Evolutionary conservation across 2,888 invertebrate species (phyloP), one percentile per base, ranked within the genome.

Genomic region (Lampropteryx suffumata): DNA sequence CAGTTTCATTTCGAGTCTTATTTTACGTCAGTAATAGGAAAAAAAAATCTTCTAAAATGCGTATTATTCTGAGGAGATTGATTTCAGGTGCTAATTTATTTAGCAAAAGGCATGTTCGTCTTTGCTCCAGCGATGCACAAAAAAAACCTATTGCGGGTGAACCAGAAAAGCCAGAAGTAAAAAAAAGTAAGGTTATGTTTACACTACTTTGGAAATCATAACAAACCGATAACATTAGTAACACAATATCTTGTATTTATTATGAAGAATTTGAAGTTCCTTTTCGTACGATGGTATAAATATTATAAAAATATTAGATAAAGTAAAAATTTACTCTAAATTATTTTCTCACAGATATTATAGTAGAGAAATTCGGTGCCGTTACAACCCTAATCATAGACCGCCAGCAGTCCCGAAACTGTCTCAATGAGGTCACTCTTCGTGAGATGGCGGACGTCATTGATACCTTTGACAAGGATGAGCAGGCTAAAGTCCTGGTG

Each of bases 381-480:
- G 88, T 97, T 9, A 94, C 94, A 21, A 91, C 95, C 39, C 94
- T 99, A 46, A 97, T 95, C n/a, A 95, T 99, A 50, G 98, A 98
- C 77, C 92, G 97, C 8, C 96, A 96, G 7, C 90, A 92, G 26
- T 94, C 94, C 63, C 92, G 97, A 33, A 99, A 99, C 82, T 95
- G 96, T 64, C 92, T 99, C 0, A 94, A 97, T 71, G 90, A 90
- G 24, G 84, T 82, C 1, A 95, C 96, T 2, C 93, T 96, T 0
- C 73, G 85, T 21, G 89, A 94, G 64, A 91, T 99, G 11, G 91
- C 92, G 2, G 89, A 92, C 24, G 97, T 96, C 0, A 92, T 99
- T 41, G 87, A 93, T 54, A 87, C 91, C 10, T 98, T 98, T 82
- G 97, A 99, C 61, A 91, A 93, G 24, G 96, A 98, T 73, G 81